phyloP scores from a whole-genome alignment of 1,140 invertebrate genomes.

The fruit fly (Drosophila melanogaster) region DNA sequence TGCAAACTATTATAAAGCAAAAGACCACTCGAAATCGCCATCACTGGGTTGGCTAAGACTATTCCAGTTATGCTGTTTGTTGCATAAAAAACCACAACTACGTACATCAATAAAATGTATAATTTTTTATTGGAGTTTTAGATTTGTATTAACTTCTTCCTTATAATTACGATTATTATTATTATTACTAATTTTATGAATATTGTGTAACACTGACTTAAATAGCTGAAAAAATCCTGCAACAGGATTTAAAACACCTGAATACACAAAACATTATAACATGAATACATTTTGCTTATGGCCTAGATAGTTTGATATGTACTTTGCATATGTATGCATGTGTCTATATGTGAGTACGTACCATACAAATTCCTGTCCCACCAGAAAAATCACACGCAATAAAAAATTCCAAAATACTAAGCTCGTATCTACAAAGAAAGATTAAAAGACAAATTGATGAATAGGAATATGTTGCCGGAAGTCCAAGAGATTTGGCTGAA shows the following conservation, averaged over 20 bases:
- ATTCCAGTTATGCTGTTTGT: constrained; percentile 82
- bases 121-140: constrained; percentile 54
- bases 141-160: constrained; percentile 52
- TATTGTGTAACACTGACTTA: constrained; percentile 62
- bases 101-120: constrained; percentile 79
- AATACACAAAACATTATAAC: constrained; percentile 16
- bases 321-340: constrained; percentile 32
- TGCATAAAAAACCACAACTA: constrained; percentile 67
- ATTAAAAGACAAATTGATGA: not conserved
- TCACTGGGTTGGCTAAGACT: constrained; percentile 55
- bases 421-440: constrained; percentile 5
- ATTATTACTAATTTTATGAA: constrained; percentile 42
- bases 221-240: constrained; percentile 80
- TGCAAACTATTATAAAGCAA: constrained; percentile 44
- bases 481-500: not conserved
- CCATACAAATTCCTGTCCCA: constrained; percentile 72
- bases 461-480: constrained; percentile 6
- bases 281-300: constrained; percentile 31
- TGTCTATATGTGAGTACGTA: constrained; percentile 54
- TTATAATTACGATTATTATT: constrained; percentile 13
- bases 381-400: constrained; percentile 58
- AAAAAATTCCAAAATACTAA: constrained; percentile 47
- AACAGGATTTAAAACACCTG: constrained; percentile 79
- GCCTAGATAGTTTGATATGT: constrained; percentile 32
- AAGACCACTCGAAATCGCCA: constrained; percentile 67